Conservation (phyloP, 2,797 vertebrate species). For the Paguma larvata region DNA sequence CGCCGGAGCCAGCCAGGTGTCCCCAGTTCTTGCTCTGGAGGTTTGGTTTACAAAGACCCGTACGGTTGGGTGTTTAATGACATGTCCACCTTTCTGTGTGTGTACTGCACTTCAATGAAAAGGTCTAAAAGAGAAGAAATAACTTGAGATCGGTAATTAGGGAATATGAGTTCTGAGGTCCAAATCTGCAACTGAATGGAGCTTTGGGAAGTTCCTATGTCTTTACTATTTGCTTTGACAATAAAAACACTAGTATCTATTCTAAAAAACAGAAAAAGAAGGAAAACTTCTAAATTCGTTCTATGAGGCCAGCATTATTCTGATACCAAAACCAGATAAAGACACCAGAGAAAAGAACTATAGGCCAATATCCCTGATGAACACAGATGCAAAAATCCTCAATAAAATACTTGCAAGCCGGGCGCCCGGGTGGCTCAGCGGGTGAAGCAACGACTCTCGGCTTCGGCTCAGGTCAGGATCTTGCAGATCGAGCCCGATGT, state of each 20-base stretch:
- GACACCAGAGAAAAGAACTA: background rate
- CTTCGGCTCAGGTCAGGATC: too few species aligned
- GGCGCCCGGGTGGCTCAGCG: too few species aligned
- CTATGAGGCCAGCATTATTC: background rate
- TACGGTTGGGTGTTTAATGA: background rate
- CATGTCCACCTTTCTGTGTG: background rate
- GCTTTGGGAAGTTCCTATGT: background rate
- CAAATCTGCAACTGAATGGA: background rate
- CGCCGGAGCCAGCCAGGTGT: too few species aligned
- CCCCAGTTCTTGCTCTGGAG: background rate
- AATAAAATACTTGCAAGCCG: background rate
- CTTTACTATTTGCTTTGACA: background rate
- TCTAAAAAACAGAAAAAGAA: background rate
- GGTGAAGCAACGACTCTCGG: too few species aligned
- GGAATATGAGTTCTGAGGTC: background rate
- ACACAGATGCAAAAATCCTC: background rate
- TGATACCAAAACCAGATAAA: background rate
- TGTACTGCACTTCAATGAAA: background rate
- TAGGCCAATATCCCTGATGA: background rate
- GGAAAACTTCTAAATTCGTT: background rate
- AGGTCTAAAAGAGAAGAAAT: background rate
- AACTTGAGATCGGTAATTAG: background rate
- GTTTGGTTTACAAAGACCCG: background rate
- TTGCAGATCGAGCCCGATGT: too few species aligned
- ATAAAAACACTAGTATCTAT: background rate